Evolutionary conservation across 2,113 vertebrate species (phyloP).

Genomic region (Alces alces): DNA sequence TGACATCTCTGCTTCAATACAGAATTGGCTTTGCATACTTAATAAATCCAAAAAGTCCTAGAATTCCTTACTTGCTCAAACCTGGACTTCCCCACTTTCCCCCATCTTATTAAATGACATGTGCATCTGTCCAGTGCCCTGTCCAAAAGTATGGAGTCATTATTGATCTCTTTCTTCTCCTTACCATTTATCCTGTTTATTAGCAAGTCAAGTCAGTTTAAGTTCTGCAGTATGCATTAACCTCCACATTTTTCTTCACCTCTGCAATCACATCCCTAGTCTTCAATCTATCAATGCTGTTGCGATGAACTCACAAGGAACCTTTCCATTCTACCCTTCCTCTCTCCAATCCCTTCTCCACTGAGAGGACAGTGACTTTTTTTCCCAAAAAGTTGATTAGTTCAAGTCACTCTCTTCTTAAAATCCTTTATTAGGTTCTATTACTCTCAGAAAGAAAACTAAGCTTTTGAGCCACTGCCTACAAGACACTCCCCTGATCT

Average conservation of each 20-base stretch:
- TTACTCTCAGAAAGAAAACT: neutral
- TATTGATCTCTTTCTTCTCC: neutral
- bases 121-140: neutral
- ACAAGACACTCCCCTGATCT: neutral
- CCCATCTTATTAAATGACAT: neutral
- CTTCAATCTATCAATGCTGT: neutral
- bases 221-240: neutral
- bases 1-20: neutral
- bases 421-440: neutral
- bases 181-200: neutral
- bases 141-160: neutral
- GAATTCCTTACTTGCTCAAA: neutral
- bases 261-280: neutral
- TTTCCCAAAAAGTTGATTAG: neutral
- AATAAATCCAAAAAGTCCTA: neutral
- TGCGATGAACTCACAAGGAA: neutral
- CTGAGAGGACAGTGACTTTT: neutral
- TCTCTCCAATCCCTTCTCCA: neutral
- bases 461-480: neutral
- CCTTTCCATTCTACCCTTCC: neutral
- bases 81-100: neutral
- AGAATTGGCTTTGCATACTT: neutral
- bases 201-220: neutral
- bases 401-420: neutral
- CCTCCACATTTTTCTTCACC: neutral